These are phyloP conservation scores for Ethmia dodecea DNA, from an alignment of 2,888 invertebrate genomes.

Conservation along the genomic window DNA sequence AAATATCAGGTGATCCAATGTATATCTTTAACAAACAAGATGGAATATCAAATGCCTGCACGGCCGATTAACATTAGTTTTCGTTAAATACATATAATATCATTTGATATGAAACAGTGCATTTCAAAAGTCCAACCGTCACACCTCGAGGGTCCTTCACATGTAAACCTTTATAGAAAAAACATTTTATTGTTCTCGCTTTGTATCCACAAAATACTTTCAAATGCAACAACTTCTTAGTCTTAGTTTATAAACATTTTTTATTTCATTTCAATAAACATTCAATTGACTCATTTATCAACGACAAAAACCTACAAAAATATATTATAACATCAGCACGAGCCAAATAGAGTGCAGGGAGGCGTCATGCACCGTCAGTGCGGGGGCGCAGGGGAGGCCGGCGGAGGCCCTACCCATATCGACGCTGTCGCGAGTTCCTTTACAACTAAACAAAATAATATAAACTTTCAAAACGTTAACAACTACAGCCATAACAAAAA, in stretches of 20 bases:
- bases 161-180: conserved; percentile 74
- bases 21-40: conserved; percentile 67
- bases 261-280: conserved; percentile 72
- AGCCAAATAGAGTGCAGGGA: conserved; percentile 58
- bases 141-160: conserved; percentile 59
- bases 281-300: conserved; percentile 76
- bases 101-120: conserved; percentile 71
- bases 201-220: conserved; percentile 76
- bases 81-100: conserved; percentile 45
- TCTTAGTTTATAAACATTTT: conserved; percentile 74
- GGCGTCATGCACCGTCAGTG: conserved; percentile 34
- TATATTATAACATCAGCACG: conserved; percentile 74
- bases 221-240: conserved; percentile 77
- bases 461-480: conserved; percentile 74
- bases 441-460: conserved; percentile 65
- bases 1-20: conserved; percentile 17
- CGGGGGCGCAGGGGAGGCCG: conserved; percentile 11
- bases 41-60: conserved; percentile 59
- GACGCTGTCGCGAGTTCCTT: conserved; percentile 52
- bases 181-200: conserved; percentile 76
- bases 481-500: conserved; percentile 77
- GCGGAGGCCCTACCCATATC: conserved; percentile 42
- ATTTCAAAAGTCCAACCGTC: conserved; percentile 54
- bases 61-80: conserved; percentile 48
- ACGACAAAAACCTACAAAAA: conserved; percentile 77